Evolutionary conservation across 2,888 invertebrate species (phyloP).

Genomic region (Steinernema hermaphroditum): DNA sequence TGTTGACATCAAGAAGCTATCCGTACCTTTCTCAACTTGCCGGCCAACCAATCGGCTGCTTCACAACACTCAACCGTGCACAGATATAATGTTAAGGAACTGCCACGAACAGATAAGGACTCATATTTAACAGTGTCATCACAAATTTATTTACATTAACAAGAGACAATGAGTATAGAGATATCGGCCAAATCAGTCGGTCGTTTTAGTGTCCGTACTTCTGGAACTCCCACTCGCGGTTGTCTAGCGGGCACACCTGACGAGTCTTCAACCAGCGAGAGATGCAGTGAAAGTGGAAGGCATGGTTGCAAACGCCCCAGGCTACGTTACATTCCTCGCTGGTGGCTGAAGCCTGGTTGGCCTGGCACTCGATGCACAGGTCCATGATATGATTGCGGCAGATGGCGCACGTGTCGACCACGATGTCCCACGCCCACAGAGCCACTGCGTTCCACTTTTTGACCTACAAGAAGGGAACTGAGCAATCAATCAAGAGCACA

Average conservation of each 20-base stretch:
- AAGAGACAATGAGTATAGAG: too few relatives aligned
- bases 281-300: slow-evolving; percentile 99
- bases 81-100: too few relatives aligned
- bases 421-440: slow-evolving; percentile 91
- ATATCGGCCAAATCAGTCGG: too few relatives aligned
- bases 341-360: slow-evolving; percentile 82
- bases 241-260: slow-evolving; percentile 94
- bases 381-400: slow-evolving; percentile 99
- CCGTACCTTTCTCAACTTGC: too few relatives aligned
- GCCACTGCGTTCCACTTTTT: slow-evolving; percentile 97
- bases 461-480: slow-evolving; percentile 43
- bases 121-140: too few relatives aligned
- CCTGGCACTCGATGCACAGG: slow-evolving; percentile 96
- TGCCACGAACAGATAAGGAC: too few relatives aligned
- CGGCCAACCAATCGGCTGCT: too few relatives aligned
- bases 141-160: too few relatives aligned
- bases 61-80: too few relatives aligned
- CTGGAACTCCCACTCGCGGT: slow-evolving; percentile 99
- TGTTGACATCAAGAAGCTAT: too few relatives aligned
- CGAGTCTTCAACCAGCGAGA: slow-evolving; percentile 98
- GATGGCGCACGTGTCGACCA: slow-evolving; percentile 99
- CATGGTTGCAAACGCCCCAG: slow-evolving; percentile 99
- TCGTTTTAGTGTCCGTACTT: slow-evolving; percentile 75
- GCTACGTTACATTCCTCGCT: slow-evolving; percentile 99
- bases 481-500: not conserved